Conservation (phyloP, 2,888 invertebrate genomes). For the Eumerus sabulonum region DNA sequence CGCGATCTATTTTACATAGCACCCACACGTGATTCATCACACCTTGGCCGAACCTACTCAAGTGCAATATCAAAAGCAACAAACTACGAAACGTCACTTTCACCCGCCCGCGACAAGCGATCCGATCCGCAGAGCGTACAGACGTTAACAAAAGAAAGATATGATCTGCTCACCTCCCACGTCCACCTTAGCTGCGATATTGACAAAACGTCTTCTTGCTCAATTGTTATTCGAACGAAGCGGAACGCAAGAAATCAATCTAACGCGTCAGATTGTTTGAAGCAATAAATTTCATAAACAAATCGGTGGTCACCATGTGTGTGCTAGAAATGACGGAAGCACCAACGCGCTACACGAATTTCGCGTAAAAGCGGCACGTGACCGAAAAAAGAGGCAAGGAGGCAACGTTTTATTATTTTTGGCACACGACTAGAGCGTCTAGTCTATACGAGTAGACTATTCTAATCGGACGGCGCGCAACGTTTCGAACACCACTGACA, state of each 20-base stretch:
- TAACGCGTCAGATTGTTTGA: not conserved
- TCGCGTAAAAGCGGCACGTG: conserved; percentile 47
- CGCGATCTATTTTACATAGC: conserved; percentile 46
- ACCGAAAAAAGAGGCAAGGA: conserved; percentile 40
- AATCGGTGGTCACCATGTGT: conserved; percentile 15
- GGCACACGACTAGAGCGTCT: conserved; percentile 41
- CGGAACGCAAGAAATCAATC: not conserved
- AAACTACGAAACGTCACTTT: conserved; percentile 43
- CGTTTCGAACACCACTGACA: conserved; percentile 47
- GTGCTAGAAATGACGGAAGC: conserved; percentile 41
- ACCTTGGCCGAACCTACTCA: conserved; percentile 39
- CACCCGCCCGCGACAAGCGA: conserved; percentile 48
- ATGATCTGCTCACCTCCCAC: conserved; percentile 39
- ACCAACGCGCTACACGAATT: no score
- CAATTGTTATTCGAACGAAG: not conserved
- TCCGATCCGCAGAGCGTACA: conserved; percentile 9
- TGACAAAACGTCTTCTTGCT: conserved; percentile 11
- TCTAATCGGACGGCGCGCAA: conserved; percentile 38
- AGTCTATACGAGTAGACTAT: conserved; percentile 36
- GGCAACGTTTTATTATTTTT: conserved; percentile 37
- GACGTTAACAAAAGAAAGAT: not conserved
- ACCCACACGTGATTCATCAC: conserved; percentile 61
- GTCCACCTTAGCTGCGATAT: conserved; percentile 10
- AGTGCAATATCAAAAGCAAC: conserved; percentile 28
- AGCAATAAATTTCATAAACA: conserved; percentile 23